Percentiles rank a stretch among this genome's conserved stretches.
Conservation (phyloP, 2,797 vertebrate species). For the Tinamus major region DNA sequence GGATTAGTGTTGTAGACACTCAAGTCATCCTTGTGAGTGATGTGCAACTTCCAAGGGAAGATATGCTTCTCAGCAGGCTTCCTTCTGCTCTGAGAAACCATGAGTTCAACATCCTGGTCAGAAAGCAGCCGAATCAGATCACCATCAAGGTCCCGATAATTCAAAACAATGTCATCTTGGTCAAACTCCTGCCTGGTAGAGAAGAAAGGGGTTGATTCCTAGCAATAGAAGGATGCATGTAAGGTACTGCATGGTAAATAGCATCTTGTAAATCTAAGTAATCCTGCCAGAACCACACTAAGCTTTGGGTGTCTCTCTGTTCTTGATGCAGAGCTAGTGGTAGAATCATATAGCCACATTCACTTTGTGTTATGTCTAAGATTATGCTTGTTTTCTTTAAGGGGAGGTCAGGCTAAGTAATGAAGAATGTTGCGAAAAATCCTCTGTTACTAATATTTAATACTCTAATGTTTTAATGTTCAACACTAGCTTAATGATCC, state of each 20-base stretch:
- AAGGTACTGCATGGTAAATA: not conserved
- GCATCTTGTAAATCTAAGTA: not conserved
- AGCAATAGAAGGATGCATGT: not conserved
- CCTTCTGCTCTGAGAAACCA: conserved; percentile 83
- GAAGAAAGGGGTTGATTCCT: not conserved
- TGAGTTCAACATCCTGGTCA: conserved; percentile 87
- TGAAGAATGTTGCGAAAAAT: not conserved
- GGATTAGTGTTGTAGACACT: conserved; percentile 83
- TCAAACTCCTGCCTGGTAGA: conserved; percentile 85
- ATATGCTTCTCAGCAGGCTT: conserved; percentile 69
- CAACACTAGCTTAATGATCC: not conserved
- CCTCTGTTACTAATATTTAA: not conserved
- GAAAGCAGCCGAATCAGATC: conserved; percentile 92
- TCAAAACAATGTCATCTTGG: conserved; percentile 84
- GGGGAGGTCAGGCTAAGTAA: not conserved
- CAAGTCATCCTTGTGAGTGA: conserved; percentile 85
- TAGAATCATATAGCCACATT: not conserved
- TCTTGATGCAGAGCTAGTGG: not conserved
- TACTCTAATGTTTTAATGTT: not conserved
- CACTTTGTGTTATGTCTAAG: not conserved
- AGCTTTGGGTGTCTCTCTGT: not conserved
- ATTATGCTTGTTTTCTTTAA: not conserved
- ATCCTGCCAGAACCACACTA: not conserved
- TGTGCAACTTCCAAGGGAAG: conserved; percentile 90
- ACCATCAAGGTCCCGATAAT: conserved; percentile 88